phyloP scores from a whole-genome alignment of 2,113 vertebrate species.

The Crotalus viridis region DNA sequence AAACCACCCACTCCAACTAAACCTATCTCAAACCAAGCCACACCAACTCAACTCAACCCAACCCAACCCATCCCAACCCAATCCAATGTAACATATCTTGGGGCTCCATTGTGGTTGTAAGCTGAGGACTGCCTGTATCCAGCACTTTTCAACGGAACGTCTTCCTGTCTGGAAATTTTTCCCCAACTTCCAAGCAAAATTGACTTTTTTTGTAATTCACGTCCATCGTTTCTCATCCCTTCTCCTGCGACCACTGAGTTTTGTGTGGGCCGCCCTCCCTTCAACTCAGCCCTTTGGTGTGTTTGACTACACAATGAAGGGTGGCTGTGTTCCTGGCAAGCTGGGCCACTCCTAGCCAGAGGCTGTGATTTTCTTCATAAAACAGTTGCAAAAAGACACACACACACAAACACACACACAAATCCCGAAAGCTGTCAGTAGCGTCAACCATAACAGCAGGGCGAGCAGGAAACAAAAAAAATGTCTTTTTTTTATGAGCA shows the following conservation, averaged over 20 bases:
- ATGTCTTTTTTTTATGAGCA: background rate
- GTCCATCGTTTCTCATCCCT: background rate
- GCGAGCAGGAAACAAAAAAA: background rate
- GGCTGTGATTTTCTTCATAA: background rate
- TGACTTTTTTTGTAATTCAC: background rate
- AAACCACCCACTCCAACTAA: too few relatives aligned
- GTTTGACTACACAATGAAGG: too few relatives aligned
- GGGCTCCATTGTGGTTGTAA: background rate
- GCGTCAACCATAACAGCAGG: background rate
- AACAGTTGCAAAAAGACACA: background rate
- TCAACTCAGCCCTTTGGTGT: background rate
- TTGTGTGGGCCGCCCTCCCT: background rate
- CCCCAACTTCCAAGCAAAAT: background rate
- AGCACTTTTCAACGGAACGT: too few relatives aligned
- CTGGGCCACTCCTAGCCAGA: background rate
- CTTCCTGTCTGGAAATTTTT: too few relatives aligned
- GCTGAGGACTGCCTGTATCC: background rate
- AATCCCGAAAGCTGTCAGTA: background rate
- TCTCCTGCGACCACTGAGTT: background rate
- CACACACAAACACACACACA: background rate
- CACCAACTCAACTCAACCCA: too few relatives aligned
- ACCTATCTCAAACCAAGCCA: too few relatives aligned
- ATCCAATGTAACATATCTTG: too few relatives aligned
- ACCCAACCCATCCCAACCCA: too few relatives aligned
- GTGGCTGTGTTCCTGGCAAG: background rate